phyloP scores from a whole-genome alignment of 2,888 invertebrate genomes.

The Ophraella communa region DNA sequence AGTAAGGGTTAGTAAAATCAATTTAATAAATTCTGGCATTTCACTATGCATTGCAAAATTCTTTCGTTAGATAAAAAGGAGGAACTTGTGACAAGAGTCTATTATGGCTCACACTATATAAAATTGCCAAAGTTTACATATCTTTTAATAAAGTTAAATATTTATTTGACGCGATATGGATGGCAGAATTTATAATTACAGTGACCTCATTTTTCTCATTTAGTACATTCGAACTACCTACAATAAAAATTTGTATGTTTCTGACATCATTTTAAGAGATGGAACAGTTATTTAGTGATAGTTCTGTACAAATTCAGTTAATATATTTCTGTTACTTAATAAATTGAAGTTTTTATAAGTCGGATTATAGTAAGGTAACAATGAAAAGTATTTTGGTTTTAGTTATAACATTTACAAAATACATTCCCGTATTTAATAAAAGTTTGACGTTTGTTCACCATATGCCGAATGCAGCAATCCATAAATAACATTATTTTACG shows the following conservation, averaged over 20 bases:
- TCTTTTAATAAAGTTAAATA: not conserved
- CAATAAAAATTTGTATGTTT: constrained; percentile 16
- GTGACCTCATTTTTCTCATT: constrained; percentile 7
- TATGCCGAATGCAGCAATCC: not conserved
- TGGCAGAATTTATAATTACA: not conserved
- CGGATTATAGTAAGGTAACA: no score
- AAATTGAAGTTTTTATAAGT: no score
- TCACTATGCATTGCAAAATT: no score
- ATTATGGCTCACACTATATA: no score
- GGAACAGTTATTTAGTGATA: not conserved
- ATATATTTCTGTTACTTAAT: no score
- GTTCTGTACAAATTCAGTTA: no score
- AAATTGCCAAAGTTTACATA: no score
- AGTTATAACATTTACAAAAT: not conserved
- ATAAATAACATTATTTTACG: not conserved
- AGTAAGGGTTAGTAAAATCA: no score
- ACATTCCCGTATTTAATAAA: not conserved
- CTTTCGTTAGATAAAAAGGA: no score
- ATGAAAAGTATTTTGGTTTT: no score
- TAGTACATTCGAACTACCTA: not conserved
- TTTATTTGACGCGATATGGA: not conserved
- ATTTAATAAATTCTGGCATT: no score
- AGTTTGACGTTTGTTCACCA: not conserved
- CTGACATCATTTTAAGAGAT: constrained; percentile 24
- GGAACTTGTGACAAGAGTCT: no score